These are phyloP conservation scores for Eupeodes latifasciatus DNA, from an alignment of 2,888 invertebrate species.

Conservation along the genomic window DNA sequence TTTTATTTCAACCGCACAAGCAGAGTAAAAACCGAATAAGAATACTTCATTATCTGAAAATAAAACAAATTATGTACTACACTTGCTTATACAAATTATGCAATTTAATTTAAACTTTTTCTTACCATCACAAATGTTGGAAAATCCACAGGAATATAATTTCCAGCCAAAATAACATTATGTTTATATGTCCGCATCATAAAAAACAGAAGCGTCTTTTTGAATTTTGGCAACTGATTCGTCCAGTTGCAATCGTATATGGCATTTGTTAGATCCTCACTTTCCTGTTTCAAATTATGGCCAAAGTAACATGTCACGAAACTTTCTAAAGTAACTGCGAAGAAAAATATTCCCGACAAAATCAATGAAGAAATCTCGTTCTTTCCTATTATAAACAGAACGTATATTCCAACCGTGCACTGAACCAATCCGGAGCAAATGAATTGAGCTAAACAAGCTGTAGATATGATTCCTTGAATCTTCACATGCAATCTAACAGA, in stretches of 20 bases:
- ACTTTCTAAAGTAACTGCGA: conserved; percentile 85
- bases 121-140: conserved; percentile 85
- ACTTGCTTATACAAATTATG: neutral
- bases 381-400: conserved; percentile 82
- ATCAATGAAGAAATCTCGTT: conserved; percentile 79
- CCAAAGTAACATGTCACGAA: conserved; percentile 86
- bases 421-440: conserved; percentile 84
- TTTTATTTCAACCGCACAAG: conserved; percentile 79
- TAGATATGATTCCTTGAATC: conserved; percentile 85
- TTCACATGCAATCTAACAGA: conserved; percentile 83
- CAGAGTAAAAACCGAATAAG: conserved; percentile 80
- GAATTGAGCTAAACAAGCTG: conserved; percentile 85
- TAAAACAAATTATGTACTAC: neutral
- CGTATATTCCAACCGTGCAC: conserved; percentile 84
- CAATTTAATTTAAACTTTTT: neutral
- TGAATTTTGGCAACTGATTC: conserved; percentile 84
- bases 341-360: conserved; percentile 82
- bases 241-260: conserved; percentile 86
- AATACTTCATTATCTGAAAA: conserved; percentile 78
- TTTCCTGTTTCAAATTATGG: conserved; percentile 85
- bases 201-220: conserved; percentile 84
- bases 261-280: conserved; percentile 84
- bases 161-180: conserved; percentile 85
- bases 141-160: conserved; percentile 85
- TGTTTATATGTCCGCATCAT: conserved; percentile 85